A percentile compares a stretch with the other conserved stretches of the same genome.
Conservation (phyloP, 2,888 invertebrate genomes). For the Ypsolopha sequella region DNA sequence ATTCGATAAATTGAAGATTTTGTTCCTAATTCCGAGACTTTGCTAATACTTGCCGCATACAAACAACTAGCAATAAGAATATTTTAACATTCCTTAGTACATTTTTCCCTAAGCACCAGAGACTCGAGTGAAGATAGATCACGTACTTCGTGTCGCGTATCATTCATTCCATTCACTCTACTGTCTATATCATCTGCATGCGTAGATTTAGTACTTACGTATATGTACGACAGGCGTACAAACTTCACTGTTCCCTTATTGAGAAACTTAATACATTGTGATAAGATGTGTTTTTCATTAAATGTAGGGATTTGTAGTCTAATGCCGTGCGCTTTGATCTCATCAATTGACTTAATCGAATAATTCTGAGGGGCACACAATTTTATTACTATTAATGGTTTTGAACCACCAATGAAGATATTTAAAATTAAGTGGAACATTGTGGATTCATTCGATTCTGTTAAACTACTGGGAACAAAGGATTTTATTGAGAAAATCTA, state of each 20-base stretch:
- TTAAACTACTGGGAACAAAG: no score
- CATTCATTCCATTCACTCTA: neutral
- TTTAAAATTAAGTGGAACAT: slow-evolving; percentile 17
- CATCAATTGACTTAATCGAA: slow-evolving; percentile 51
- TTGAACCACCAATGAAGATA: slow-evolving; percentile 17
- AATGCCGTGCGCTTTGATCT: slow-evolving; percentile 26
- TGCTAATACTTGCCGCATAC: no score
- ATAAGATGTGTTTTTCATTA: neutral
- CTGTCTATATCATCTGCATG: neutral
- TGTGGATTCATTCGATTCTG: slow-evolving; percentile 5
- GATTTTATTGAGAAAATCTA: no score
- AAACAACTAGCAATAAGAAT: no score
- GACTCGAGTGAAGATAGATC: neutral
- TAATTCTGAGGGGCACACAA: slow-evolving; percentile 32
- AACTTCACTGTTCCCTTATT: neutral
- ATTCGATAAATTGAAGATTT: no score
- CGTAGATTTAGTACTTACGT: neutral
- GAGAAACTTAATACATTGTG: neutral
- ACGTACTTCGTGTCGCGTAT: neutral
- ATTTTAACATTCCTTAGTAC: neutral
- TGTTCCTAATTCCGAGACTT: no score
- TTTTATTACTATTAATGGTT: slow-evolving; percentile 24
- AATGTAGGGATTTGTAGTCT: neutral
- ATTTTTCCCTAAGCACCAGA: neutral
- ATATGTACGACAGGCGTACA: neutral